A percentile compares a stretch with the other conserved stretches of the same genome.
Conservation (phyloP, 2,888 invertebrate species). For the Drosophila prostipennis region DNA sequence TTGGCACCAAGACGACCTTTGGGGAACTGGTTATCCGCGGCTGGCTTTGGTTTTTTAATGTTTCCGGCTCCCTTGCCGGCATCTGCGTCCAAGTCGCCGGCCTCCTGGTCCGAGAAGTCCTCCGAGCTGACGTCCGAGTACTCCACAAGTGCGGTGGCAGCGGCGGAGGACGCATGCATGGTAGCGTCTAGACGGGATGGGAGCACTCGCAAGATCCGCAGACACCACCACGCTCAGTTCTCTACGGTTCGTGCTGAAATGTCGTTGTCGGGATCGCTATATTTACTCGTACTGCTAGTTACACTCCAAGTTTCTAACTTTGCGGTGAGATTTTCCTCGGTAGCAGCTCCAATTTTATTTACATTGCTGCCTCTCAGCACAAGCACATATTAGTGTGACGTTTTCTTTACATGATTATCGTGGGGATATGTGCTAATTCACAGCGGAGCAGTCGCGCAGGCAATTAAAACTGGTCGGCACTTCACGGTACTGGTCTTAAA, state of each 20-base stretch:
- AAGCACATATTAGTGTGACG: slow-evolving; percentile 23
- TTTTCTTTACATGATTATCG: slow-evolving; percentile 32
- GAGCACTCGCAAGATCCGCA: slow-evolving; percentile 26
- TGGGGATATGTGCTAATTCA: slow-evolving; percentile 19
- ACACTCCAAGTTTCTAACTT: slow-evolving; percentile 43
- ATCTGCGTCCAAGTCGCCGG: slow-evolving; percentile 91
- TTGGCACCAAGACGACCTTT: slow-evolving; percentile 42
- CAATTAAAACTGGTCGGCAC: neutral
- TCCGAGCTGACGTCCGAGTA: slow-evolving; percentile 97
- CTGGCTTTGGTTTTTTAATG: slow-evolving; percentile 57
- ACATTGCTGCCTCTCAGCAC: slow-evolving; percentile 56
- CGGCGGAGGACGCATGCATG: slow-evolving; percentile 71
- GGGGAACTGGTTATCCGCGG: slow-evolving; percentile 50
- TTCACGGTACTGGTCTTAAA: slow-evolving; percentile 2
- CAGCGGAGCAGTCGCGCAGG: neutral
- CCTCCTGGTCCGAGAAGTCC: slow-evolving; percentile 94
- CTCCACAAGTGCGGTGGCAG: slow-evolving; percentile 85
- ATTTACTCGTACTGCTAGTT: neutral
- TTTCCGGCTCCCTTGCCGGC: slow-evolving; percentile 39
- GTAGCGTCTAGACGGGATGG: slow-evolving; percentile 25
- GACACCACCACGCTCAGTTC: slow-evolving; percentile 16
- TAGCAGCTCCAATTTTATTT: slow-evolving; percentile 53
- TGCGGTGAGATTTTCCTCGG: slow-evolving; percentile 55
- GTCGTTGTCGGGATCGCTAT: neutral
- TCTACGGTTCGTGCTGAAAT: slow-evolving; percentile 9